Evolutionary conservation across 1,140 invertebrate species (phyloP), one percentile per base, ranked within the genome.

Genomic region (Zophobas morio): DNA sequence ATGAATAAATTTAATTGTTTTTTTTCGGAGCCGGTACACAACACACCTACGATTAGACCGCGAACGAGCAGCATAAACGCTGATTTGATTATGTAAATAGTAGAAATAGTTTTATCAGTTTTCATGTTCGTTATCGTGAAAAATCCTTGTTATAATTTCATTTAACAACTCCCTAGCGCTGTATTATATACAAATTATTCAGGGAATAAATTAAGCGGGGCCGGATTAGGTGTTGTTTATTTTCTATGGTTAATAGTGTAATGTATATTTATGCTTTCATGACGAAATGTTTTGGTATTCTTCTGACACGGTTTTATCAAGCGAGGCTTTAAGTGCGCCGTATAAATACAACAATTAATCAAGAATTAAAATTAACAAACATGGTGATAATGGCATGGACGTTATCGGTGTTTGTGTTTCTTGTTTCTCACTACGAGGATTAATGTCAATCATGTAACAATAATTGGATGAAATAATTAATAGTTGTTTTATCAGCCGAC

Each of bases 361-460:
- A 78, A 78, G 66, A 78, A 73, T 78, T 73, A 78, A 78, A 56
- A 63, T 78, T 74, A 76, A 78, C 77, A 78, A 78, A 78, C 72
- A 71, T 47, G 57, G 53, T 47, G 77, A 78, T 78, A 78, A 78
- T 74, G 71, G 70, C 72, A 70, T 54, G 57, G 34, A 35, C 46
- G 56, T 78, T 78, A 78, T 78, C 77, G 42, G 46, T 40, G 35
- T 74, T 73, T 66, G 47, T 78, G 77, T 78, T 78, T 78, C 60
- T 78, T 78, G 36, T 75, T 78, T 78, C 77, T 78, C 77, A 78
- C 77, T 66, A 78, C 35, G 20, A 33, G 6, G 40, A 75, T 74
- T 75, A 66, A 70, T 78, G 60, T 73, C 72, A 74, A 63, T 74
- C 72, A 63, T 54, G 42, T 75, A 51, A 66, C 51, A 63, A 63